Conservation (phyloP, 2,797 vertebrate genomes). For the Chiroxiphia lanceolata region DNA sequence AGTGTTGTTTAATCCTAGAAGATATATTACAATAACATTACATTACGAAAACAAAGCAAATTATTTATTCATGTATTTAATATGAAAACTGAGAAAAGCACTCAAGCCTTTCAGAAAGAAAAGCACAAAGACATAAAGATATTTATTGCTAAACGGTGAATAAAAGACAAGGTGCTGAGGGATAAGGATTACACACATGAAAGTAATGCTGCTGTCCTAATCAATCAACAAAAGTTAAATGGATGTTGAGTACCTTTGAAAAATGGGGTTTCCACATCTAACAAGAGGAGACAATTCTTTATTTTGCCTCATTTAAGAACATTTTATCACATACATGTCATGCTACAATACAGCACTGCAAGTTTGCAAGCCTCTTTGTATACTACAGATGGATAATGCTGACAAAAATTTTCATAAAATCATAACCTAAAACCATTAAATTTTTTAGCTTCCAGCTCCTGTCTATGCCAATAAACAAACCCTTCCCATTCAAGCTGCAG, state of each 20-base stretch:
- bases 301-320: background rate
- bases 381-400: background rate
- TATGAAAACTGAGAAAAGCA: background rate
- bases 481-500: background rate
- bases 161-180: background rate
- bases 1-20: background rate
- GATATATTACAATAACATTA: background rate
- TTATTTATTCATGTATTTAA: background rate
- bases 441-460: background rate
- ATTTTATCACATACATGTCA: background rate
- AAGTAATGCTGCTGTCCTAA: background rate
- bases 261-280: background rate
- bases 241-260: background rate
- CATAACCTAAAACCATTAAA: background rate
- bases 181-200: background rate
- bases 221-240: conserved; percentile 10
- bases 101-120: background rate
- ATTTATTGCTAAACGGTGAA: background rate
- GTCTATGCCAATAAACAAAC: background rate
- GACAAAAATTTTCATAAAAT: background rate
- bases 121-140: background rate
- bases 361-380: background rate
- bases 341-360: background rate
- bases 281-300: background rate
- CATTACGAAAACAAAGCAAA: background rate